phyloP scores from a whole-genome alignment of 2,888 invertebrate genomes.

The Leptogaster cylindrica region DNA sequence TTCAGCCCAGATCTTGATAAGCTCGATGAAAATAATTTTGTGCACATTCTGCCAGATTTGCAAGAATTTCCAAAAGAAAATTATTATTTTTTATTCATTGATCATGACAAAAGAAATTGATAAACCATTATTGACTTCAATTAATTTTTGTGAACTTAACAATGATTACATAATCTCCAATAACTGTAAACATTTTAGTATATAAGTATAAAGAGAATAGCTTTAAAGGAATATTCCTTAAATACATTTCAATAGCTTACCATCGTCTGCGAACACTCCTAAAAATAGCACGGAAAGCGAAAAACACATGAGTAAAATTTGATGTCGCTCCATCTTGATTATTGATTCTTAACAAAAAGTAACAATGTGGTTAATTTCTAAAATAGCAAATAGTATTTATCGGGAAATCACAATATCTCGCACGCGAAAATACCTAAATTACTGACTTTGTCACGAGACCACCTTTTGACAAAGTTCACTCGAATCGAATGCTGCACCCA shows the following conservation, averaged over 20 bases:
- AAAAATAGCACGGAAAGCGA: conserved; percentile 48
- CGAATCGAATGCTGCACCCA: neutral
- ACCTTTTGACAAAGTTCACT: neutral
- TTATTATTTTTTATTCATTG: too few relatives aligned
- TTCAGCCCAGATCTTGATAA: too few relatives aligned
- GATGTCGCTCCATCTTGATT: conserved; percentile 45
- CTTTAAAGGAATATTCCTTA: too few relatives aligned
- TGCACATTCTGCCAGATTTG: too few relatives aligned
- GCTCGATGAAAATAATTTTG: too few relatives aligned
- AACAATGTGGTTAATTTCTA: neutral
- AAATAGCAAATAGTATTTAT: neutral
- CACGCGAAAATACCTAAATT: neutral
- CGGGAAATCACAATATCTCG: neutral
- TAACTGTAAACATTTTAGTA: too few relatives aligned
- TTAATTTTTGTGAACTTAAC: too few relatives aligned
- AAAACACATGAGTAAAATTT: conserved; percentile 44
- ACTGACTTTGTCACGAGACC: conserved; percentile 10
- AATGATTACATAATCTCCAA: too few relatives aligned
- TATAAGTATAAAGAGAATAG: neutral
- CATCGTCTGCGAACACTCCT: conserved; percentile 46
- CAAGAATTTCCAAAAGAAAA: too few relatives aligned
- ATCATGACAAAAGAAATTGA: too few relatives aligned
- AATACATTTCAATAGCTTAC: conserved; percentile 37
- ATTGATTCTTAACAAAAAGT: conserved; percentile 12
- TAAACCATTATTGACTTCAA: too few relatives aligned